Evolutionary conservation across 2,113 vertebrate species (phyloP), one percentile per base, ranked within the genome.

Genomic region (Bettongia penicillata): DNA sequence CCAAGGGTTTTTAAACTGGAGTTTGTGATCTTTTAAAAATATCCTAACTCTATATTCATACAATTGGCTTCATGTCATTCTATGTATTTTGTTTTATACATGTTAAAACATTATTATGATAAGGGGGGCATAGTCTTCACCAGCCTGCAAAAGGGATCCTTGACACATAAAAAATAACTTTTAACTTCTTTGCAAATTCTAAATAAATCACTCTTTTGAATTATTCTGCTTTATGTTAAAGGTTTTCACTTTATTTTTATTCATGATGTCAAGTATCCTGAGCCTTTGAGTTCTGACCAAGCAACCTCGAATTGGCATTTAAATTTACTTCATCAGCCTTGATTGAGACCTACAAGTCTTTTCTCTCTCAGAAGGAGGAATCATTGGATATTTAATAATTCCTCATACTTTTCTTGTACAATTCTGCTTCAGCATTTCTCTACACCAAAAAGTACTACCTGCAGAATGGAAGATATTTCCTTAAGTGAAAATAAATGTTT

Each of bases 391-490:
- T 90, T 52, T 94, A 57, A 53, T 25, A 25, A 25, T 94, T 96
- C 95, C 93, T 93, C 90, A 91, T 92, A 95, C 37, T 91, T 57
- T 92, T 23, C 89, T 91, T 55, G 61, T 55, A n/a, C 31, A 91
- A 7, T 92, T 53, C 25, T 68, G 91, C 53, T 68, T 53, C 48
- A 8, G 6, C 31, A 22, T 95, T 97, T 94, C 57, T 94, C 94
- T 91, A 77, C 31, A 84, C 37, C 51, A 50, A 94, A 23, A 53
- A 95, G 61, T 43, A 61, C 93, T 94, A 22, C 8, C 48, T n/a
- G 23, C 25, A 12, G 61, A 94, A 37, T 61, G 43, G 50, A 68
- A 51, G 11, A 37, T 12, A 23, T 19, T 37, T 53, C 37, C 3
- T 1, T 3, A 43, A 95, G 57, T 26, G 28, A 2, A 31, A 77